Evolutionary conservation across 2,113 vertebrate genomes (phyloP).

Genomic region (Crotalus viridis): DNA sequence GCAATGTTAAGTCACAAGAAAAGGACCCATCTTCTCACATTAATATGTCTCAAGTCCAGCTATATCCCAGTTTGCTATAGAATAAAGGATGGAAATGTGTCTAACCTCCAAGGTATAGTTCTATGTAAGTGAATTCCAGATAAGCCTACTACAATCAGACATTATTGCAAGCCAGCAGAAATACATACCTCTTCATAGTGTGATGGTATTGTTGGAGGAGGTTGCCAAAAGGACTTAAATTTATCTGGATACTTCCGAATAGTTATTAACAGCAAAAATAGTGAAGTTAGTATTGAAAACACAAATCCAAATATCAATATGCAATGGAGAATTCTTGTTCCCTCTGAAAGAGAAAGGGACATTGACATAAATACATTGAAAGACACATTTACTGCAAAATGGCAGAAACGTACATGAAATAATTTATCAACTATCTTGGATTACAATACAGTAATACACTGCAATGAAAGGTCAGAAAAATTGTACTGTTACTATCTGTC

Average conservation of each 20-base stretch:
- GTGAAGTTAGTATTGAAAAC: fast-evolving
- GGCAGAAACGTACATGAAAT: background rate
- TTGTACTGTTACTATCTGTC: background rate
- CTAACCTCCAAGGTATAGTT: background rate
- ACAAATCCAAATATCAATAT: fast-evolving
- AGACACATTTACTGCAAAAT: background rate
- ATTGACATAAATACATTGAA: background rate
- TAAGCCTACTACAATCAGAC: background rate
- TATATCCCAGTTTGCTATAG: background rate
- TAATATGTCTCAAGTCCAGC: background rate
- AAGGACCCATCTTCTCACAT: too few relatives aligned
- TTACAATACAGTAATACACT: background rate
- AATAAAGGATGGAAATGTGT: background rate
- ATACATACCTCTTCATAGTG: constrained; percentile 68
- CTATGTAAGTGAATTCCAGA: fast-evolving
- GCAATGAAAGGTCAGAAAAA: background rate
- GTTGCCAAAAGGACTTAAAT: constrained; percentile 60
- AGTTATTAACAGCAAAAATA: background rate
- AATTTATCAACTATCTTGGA: background rate
- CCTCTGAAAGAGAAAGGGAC: constrained; percentile 35
- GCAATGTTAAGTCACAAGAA: background rate
- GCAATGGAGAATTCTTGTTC: background rate
- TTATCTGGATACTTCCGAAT: constrained; percentile 36
- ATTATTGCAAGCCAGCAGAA: background rate
- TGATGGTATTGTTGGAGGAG: constrained; percentile 58